Base-by-base conservation (phyloP, 2,113 vertebrate genomes). In the Corythornis vintsioides region DNA sequence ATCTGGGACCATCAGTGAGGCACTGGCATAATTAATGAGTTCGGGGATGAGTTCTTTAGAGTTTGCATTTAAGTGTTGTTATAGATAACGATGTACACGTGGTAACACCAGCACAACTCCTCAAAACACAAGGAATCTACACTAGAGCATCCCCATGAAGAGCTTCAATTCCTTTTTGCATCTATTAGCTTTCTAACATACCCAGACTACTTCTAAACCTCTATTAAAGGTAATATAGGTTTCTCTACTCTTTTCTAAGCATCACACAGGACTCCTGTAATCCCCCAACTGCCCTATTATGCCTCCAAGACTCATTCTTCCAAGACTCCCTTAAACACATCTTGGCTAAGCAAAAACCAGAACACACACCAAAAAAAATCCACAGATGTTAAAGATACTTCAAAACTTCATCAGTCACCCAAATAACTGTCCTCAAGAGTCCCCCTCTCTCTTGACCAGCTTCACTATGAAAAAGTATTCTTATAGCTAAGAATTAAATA, bases 341-440 rank as follows among this genome's bases (percentile, higher is more conserved):
- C 13, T 12, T 43, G 8, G 24, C n/a, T 65, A 75, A 85, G 35
- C 60, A 86, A 90, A 50, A 88, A n/a, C 4, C 24, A 65, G 48
- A 64, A 48, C 0, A 9, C 8, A 60, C 19, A 40, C 7, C 7
- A n/a, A 28, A 47, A 15, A 35, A 56, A 1, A 33, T 9, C 0
- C 28, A 22, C n/a, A 70, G 7, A 55, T 38, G 13, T 50, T 64
- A 47, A 17, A 60, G 48, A 7, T 7, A 72, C 78, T 47, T 79
- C 35, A 72, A 28, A 89, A 80, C 20, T 73, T 47, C 17, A 71
- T 43, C 70, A 64, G 33, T 80, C 65, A 42, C 18, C 7, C 75
- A 59, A 70, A 57, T 0, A 80, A 3, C 52, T 77, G 33, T 18
- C 66, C 42, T 85, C 59, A 70, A 72, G 33, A 24, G 7, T 73